These are phyloP conservation scores for Hydrotaea cyrtoneurina DNA, from an alignment of 2,888 invertebrate species.

Conservation along the genomic window DNA sequence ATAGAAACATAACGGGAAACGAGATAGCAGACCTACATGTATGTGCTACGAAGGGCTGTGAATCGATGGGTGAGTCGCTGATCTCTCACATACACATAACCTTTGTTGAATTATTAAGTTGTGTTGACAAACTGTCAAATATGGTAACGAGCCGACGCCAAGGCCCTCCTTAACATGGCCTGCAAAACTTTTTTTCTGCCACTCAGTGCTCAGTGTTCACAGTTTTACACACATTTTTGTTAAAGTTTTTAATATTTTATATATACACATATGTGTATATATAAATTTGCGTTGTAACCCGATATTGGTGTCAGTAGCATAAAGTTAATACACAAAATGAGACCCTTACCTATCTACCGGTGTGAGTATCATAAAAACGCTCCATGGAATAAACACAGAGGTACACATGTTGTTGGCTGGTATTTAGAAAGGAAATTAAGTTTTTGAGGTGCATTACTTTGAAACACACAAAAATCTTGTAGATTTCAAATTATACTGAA, in stretches of 20 bases:
- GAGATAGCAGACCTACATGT: too few relatives aligned
- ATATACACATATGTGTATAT: neutral
- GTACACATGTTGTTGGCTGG: neutral
- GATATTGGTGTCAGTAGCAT: constrained; percentile 66
- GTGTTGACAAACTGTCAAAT: too few relatives aligned
- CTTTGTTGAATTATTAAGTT: too few relatives aligned
- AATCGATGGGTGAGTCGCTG: too few relatives aligned
- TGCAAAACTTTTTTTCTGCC: too few relatives aligned
- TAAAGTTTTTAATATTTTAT: neutral
- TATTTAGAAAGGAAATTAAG: constrained; percentile 55
- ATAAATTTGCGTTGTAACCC: constrained; percentile 58
- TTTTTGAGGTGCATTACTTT: neutral
- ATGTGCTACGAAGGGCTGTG: too few relatives aligned
- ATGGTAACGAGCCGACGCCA: too few relatives aligned
- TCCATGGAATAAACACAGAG: neutral
- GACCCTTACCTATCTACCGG: constrained; percentile 21
- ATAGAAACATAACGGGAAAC: too few relatives aligned
- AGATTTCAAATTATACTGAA: constrained; percentile 11
- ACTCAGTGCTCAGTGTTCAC: too few relatives aligned
- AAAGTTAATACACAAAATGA: constrained; percentile 35
- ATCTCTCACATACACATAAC: too few relatives aligned
- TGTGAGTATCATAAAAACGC: neutral
- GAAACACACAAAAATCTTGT: constrained; percentile 25
- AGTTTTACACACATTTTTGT: constrained; percentile 6
- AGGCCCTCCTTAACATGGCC: too few relatives aligned